phyloP scores from a whole-genome alignment of 2,888 invertebrate species.

The Leucozona laternaria region DNA sequence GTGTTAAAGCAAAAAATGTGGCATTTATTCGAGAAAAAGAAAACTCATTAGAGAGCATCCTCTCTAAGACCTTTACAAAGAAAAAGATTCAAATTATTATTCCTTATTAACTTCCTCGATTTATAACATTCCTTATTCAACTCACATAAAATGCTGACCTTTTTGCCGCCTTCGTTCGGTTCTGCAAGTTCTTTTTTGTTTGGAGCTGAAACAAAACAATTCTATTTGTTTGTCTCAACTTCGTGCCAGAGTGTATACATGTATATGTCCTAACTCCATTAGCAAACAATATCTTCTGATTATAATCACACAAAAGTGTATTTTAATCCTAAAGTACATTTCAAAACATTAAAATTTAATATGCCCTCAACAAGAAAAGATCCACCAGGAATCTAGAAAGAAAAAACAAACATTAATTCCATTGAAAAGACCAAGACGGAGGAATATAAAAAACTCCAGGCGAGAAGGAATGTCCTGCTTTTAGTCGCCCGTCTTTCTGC shows the following conservation, averaged over 20 bases:
- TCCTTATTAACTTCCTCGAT: slow-evolving; percentile 48
- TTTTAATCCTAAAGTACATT: slow-evolving; percentile 74
- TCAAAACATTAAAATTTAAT: slow-evolving; percentile 74
- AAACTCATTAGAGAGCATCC: slow-evolving; percentile 4
- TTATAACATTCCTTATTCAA: background rate
- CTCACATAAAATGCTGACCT: slow-evolving; percentile 17
- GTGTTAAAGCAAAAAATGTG: background rate
- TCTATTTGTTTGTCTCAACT: slow-evolving; percentile 63
- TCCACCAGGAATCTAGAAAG: slow-evolving; percentile 44
- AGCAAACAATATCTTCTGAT: slow-evolving; percentile 74
- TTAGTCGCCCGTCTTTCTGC: background rate
- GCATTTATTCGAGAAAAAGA: slow-evolving; percentile 22
- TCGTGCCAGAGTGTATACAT: slow-evolving; percentile 33
- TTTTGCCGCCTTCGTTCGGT: background rate
- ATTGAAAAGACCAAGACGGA: background rate
- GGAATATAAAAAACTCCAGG: slow-evolving; percentile 8
- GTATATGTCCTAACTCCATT: slow-evolving; percentile 74
- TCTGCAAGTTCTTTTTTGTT: slow-evolving; percentile 2
- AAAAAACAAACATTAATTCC: background rate
- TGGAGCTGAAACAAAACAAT: slow-evolving; percentile 49
- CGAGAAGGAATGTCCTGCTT: slow-evolving; percentile 47
- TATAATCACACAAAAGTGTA: slow-evolving; percentile 76
- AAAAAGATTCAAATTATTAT: slow-evolving; percentile 36
- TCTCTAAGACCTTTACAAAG: slow-evolving; percentile 5
- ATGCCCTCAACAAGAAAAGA: slow-evolving; percentile 70